These are phyloP conservation scores for Danaus chrysippus DNA, from an alignment of 2,888 invertebrate species.

Conservation along the genomic window DNA sequence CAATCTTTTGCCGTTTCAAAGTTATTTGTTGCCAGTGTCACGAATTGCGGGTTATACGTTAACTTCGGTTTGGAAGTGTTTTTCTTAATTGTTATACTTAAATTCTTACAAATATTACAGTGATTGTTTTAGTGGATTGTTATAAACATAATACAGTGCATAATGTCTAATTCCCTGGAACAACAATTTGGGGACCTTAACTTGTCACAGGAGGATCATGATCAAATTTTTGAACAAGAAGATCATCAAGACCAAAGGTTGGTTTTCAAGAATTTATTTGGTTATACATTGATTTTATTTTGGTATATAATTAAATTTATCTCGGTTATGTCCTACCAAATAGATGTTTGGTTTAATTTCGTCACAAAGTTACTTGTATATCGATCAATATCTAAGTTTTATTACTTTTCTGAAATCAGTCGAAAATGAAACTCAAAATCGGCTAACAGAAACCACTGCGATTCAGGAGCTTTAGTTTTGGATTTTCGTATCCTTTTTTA, in stretches of 20 bases:
- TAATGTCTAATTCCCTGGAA: constrained; percentile 76
- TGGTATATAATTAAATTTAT: neutral
- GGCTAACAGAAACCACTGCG: too few species aligned
- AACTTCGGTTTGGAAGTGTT: constrained; percentile 9
- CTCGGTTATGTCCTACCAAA: too few species aligned
- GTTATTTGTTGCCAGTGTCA: constrained; percentile 3
- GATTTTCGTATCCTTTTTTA: too few species aligned
- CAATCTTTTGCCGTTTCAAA: neutral
- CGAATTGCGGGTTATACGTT: constrained; percentile 9
- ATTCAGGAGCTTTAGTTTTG: too few species aligned
- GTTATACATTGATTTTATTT: neutral
- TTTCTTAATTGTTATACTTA: constrained; percentile 19
- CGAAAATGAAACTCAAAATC: too few species aligned
- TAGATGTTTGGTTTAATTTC: too few species aligned
- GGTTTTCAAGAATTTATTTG: constrained; percentile 36
- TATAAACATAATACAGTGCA: constrained; percentile 16
- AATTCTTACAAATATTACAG: constrained; percentile 13
- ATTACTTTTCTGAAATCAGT: too few species aligned
- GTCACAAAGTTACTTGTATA: too few species aligned
- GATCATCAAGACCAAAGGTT: constrained; percentile 80
- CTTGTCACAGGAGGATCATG: constrained; percentile 84
- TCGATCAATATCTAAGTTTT: too few species aligned
- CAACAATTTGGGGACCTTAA: constrained; percentile 85
- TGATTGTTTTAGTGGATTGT: constrained; percentile 28
- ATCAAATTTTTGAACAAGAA: constrained; percentile 85